These are phyloP conservation scores for Monochamus saltuarius DNA, from an alignment of 1,140 invertebrate species.

Conservation along the genomic window DNA sequence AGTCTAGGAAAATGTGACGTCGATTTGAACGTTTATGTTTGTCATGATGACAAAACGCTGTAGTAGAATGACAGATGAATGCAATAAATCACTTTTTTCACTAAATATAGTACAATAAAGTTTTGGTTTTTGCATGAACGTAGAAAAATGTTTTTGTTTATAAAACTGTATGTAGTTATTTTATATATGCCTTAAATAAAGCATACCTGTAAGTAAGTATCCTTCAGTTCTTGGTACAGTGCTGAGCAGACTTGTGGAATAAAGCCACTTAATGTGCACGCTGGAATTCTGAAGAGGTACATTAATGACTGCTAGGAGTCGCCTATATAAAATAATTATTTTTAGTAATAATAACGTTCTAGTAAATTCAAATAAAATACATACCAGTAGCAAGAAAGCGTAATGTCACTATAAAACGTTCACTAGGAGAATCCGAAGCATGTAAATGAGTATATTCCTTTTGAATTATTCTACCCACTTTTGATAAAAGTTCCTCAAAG, in stretches of 20 bases:
- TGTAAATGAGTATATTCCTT: conserved; percentile 15
- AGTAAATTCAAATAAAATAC: background rate
- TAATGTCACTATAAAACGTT: conserved; percentile 8
- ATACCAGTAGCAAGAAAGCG: conserved; percentile 8
- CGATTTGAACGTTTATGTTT: too few species aligned
- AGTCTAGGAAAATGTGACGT: too few species aligned
- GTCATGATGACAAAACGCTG: too few species aligned
- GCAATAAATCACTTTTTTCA: too few species aligned
- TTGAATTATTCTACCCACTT: conserved; percentile 6
- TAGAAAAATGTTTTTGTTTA: too few species aligned
- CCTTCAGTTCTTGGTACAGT: too few species aligned
- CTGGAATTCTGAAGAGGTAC: background rate
- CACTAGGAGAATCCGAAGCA: conserved; percentile 5
- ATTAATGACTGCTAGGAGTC: background rate
- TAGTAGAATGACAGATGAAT: too few species aligned
- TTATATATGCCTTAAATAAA: too few species aligned
- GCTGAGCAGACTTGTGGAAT: background rate
- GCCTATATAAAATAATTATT: background rate
- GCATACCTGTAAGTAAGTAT: too few species aligned
- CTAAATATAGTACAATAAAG: too few species aligned
- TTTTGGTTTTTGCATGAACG: too few species aligned
- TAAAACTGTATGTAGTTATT: too few species aligned
- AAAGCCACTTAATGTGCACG: background rate
- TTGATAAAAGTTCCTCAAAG: conserved; percentile 9
- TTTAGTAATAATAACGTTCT: background rate